A percentile compares a stretch with the other conserved stretches of the same genome.
phyloP scores from a whole-genome alignment of 2,888 invertebrate species.

The Nymphalis urticae region DNA sequence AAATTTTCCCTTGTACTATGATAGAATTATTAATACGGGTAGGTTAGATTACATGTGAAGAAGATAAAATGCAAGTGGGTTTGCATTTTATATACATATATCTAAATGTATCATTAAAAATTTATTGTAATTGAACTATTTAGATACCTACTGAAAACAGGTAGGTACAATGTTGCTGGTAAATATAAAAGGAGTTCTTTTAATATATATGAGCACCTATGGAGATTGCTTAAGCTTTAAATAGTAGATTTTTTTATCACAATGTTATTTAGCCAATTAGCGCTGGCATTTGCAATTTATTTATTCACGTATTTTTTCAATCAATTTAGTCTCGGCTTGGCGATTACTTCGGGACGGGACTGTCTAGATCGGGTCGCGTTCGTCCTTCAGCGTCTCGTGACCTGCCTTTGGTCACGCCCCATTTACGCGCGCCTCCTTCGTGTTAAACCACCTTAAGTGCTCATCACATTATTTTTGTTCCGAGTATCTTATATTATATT shows the following conservation, averaged over 20 bases:
- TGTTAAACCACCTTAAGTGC: slow-evolving; percentile 30
- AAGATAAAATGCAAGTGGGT: too few species aligned
- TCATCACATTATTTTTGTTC: slow-evolving; percentile 15
- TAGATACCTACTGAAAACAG: neutral
- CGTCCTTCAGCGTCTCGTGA: slow-evolving; percentile 58
- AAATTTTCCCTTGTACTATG: too few species aligned
- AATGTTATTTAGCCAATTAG: slow-evolving; percentile 19
- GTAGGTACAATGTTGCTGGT: neutral
- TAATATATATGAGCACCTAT: neutral
- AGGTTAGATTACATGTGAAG: too few species aligned
- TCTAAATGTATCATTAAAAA: too few species aligned
- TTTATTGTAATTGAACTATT: too few species aligned
- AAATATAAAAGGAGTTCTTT: neutral
- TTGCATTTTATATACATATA: too few species aligned
- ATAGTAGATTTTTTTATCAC: neutral
- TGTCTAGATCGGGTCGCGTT: slow-evolving; percentile 38
- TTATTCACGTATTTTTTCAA: slow-evolving; percentile 21
- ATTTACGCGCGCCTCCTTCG: slow-evolving; percentile 52
- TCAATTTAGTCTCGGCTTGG: slow-evolving; percentile 26
- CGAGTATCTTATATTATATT: neutral
- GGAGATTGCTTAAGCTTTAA: neutral
- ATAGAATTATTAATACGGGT: too few species aligned
- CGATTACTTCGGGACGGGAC: slow-evolving; percentile 28
- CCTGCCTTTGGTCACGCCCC: slow-evolving; percentile 70
- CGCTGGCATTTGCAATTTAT: slow-evolving; percentile 19